Evolutionary conservation across 2,113 vertebrate species (phyloP).

Genomic region (Polypterus senegalus): DNA sequence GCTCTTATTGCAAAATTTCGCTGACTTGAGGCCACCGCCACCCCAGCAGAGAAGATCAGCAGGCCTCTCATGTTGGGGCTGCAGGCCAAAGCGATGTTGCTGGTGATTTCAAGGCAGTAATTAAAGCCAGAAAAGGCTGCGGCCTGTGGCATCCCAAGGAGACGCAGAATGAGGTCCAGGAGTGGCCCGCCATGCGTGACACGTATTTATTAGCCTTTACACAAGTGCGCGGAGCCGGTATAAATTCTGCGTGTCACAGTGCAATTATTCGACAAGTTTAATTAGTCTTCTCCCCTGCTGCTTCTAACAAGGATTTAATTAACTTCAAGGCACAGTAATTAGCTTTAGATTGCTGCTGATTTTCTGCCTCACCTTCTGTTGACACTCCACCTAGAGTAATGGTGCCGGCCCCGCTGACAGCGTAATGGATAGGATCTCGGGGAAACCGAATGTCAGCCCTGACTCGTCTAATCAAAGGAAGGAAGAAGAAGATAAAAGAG

Average conservation of each 20-base stretch:
- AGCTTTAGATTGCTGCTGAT: constrained; percentile 61
- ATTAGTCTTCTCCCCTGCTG: constrained; percentile 73
- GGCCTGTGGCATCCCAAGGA: too few species aligned
- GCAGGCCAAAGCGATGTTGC: too few species aligned
- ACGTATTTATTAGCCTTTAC: constrained; percentile 52
- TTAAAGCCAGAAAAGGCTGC: too few species aligned
- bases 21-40: too few species aligned
- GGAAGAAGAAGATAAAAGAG: constrained; percentile 34
- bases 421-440: constrained; percentile 52
- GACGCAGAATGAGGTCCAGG: too few species aligned
- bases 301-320: constrained; percentile 76
- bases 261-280: constrained; percentile 74
- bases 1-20: too few species aligned
- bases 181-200: constrained; percentile 26
- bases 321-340: constrained; percentile 75
- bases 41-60: too few species aligned
- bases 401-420: constrained; percentile 45
- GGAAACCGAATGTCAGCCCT: constrained; percentile 38
- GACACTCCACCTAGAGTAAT: constrained; percentile 51
- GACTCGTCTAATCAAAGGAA: constrained; percentile 35
- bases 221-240: constrained; percentile 55
- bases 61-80: too few species aligned
- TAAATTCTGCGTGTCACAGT: constrained; percentile 61
- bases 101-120: too few species aligned
- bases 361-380: constrained; percentile 66